Base-by-base conservation (phyloP, 2,797 vertebrate species). In the Tenualosa thibaudeaui region DNA sequence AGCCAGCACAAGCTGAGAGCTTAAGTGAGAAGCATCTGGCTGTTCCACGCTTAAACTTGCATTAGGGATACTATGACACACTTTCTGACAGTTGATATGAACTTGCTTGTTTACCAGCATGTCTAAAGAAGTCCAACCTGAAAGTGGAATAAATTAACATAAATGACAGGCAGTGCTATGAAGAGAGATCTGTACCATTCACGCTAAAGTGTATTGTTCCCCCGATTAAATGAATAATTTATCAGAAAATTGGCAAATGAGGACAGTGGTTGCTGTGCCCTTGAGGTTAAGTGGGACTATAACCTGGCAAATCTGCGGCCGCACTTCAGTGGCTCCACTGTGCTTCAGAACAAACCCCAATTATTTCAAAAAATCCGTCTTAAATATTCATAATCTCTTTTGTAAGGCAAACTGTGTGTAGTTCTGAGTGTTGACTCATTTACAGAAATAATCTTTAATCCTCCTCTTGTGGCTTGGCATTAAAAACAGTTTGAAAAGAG, bases 331-430 rank as follows among this genome's bases (percentile, higher is more conserved):
- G 82, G 87, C 86, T 84, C 89, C 53, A 53, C 82, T 84, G 31
- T 54, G 85, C 88, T 90, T 92, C 89, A 91, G 87, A 92, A 91
- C 90, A 90, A 91, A 86, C 85, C 68, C 83, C 89, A 92, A 92
- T 93, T 94, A 93, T 93, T 94, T 90, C 49, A 51, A 82, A 92
- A 31, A 94, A 93, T 92, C 92, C 92, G 86, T 92, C 91, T 92
- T 94, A 93, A 94, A 93, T 91, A 91, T 92, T 90, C 86, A 90
- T 93, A 93, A 94, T 93, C 93, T 93, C 91, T 88, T 92, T 93
- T 93, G 92, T 93, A 92, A 90, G 88, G 91, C 87, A 93, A 93
- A 93, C 90, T 91, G 91, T 92, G 87, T 91, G 90, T 89, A 91
- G 87, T 93, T 92, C 88, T 87, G 88, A 89, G 88, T 92, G 92